Evolutionary conservation across 2,888 invertebrate species (phyloP).

Genomic region (Rambutsinella grinnellia): DNA sequence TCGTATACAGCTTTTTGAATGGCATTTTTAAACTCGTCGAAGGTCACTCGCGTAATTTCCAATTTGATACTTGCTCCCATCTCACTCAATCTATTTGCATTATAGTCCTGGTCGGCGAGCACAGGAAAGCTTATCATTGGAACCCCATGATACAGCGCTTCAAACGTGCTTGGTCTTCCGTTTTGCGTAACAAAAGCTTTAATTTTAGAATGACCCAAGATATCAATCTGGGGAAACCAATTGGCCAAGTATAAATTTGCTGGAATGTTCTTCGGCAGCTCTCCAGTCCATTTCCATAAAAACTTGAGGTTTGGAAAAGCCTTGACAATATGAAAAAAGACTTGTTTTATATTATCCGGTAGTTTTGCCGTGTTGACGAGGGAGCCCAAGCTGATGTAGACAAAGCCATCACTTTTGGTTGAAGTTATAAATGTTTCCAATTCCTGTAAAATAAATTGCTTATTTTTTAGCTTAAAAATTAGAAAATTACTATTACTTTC

Average conservation of each 20-base stretch:
- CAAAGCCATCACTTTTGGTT: too few relatives aligned
- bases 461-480: too few relatives aligned
- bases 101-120: constrained; percentile 47
- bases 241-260: constrained; percentile 59
- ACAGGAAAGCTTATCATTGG: constrained; percentile 44
- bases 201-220: constrained; percentile 57
- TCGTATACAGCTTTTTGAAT: constrained; percentile 3
- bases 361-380: constrained; percentile 12
- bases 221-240: constrained; percentile 65
- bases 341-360: constrained; percentile 22
- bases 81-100: constrained; percentile 27
- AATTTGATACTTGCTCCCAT: constrained; percentile 28
- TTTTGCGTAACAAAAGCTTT: constrained; percentile 48
- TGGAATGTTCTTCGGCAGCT: constrained; percentile 49
- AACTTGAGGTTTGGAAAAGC: constrained; percentile 43
- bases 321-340: constrained; percentile 47
- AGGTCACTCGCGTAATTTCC: constrained; percentile 33
- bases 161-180: constrained; percentile 42
- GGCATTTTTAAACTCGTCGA: constrained; percentile 5
- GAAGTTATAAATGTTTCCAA: constrained; percentile 18
- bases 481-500: too few relatives aligned
- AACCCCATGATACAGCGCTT: constrained; percentile 56
- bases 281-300: constrained; percentile 65
- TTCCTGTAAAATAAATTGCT: constrained; percentile 54
- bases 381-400: constrained; percentile 58